Evolutionary conservation across 2,888 invertebrate genomes (phyloP), one percentile per base, ranked within the genome.

Genomic region (Melipona beecheii): DNA sequence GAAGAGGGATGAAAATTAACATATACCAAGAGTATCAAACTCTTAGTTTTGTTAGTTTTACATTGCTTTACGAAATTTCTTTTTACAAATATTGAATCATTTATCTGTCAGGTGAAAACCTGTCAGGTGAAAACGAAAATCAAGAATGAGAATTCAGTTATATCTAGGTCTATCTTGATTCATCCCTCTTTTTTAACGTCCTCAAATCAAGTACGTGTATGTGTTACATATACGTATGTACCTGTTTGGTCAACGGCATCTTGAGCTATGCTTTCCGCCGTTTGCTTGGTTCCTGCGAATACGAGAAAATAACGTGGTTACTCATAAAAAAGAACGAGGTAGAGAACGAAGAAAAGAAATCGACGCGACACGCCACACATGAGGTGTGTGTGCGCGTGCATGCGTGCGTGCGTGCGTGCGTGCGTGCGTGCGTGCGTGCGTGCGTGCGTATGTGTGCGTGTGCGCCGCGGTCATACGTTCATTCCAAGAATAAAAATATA

Each of bases 161-260:
- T 9, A 60, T 17, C 17, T 6, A 24, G 43, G n/a, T 1, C 24
- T 24, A 24, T 24, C 24, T 43, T 21, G 6, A 36, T 65, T 43
- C 27, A 4, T 31, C 21, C 1, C 13, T 13, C 5, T 13, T 13
- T 19, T 11, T 68, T 4, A 19, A 27, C 17, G 4, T 4, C 19
- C 13, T 70, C 3, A 17, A 24, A 49, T 13, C n/a, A 50, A n/a
- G 6, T 5, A 36, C 36, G 36, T 9, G 36, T 36, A 36, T 9
- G 36, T 36, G 36, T 36, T 36, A 36, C 9, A 36, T 36, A 36
- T 36, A 36, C 36, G 36, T 9, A 43, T 43, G 9, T 43, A 43
- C 9, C 92, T 89, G 92, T 92, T 79, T 91, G 88, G 68, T 93
- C 90, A 49, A 93, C 90, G 49, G 92, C 93, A 85, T 90, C 87